Percentiles rank a stretch among this genome's conserved stretches.
Conservation (phyloP, 2,797 vertebrate species). For the Malurus leucopterus region DNA sequence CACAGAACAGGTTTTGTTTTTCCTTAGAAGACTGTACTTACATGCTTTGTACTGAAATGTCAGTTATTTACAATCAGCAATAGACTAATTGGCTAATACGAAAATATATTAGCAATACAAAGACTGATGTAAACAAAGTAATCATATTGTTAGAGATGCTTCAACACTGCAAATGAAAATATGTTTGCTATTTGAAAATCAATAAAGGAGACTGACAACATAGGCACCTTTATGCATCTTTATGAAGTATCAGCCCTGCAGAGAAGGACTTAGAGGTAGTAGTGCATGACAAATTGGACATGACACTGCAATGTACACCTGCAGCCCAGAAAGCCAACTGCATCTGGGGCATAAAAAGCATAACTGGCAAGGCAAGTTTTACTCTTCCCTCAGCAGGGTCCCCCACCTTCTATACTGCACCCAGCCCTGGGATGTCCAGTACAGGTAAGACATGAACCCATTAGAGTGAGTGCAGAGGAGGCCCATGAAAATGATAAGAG, state of each 20-base stretch:
- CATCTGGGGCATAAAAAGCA: rapidly evolving
- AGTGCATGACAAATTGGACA: not conserved
- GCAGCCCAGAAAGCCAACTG: not conserved
- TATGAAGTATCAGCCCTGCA: not conserved
- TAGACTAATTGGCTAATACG: not conserved
- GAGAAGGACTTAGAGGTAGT: not conserved
- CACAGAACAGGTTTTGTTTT: not conserved
- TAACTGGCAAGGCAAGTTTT: not conserved
- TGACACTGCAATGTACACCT: rapidly evolving
- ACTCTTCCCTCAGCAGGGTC: rapidly evolving
- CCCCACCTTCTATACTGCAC: rapidly evolving
- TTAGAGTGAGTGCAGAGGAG: not conserved
- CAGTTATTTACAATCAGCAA: not conserved
- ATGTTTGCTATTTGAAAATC: not conserved
- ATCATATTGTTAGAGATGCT: not conserved
- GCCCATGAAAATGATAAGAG: not conserved
- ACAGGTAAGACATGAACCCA: not conserved
- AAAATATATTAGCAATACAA: not conserved
- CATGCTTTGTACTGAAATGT: not conserved
- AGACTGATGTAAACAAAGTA: not conserved
- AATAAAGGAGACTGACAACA: not conserved
- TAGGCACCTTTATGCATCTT: not conserved
- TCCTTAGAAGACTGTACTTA: not conserved
- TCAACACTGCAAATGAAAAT: not conserved
- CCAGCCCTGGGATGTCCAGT: not conserved